Evolutionary conservation across 2,113 vertebrate species (phyloP).

Genomic region (Trochalopteron elliotii): DNA sequence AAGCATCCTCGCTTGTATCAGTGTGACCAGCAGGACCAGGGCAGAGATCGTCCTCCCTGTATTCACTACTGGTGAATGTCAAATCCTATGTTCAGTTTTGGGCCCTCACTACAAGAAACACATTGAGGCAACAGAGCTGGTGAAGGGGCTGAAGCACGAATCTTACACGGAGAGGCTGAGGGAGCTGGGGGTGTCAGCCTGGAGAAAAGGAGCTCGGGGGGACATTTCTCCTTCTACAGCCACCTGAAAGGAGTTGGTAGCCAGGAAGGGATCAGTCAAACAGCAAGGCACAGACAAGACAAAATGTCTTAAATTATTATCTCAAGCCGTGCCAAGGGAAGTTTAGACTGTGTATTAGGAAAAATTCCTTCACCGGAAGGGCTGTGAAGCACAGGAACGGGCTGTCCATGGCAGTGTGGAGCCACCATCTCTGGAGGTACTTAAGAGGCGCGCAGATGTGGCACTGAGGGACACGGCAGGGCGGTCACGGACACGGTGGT

Average conservation of each 20-base stretch:
- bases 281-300: too few species aligned
- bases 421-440: not conserved
- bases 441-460: fast-evolving
- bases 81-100: not conserved
- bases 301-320: too few species aligned
- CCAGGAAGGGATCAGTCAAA: not conserved
- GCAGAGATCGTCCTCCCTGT: not conserved
- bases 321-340: not conserved
- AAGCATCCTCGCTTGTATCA: not conserved
- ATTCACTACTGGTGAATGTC: not conserved
- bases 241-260: not conserved
- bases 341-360: not conserved
- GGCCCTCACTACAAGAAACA: not conserved
- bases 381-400: not conserved
- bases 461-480: fast-evolving
- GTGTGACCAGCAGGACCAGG: not conserved
- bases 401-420: not conserved
- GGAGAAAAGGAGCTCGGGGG: not conserved
- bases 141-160: not conserved
- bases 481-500: too few species aligned
- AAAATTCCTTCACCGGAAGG: not conserved
- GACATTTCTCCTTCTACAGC: not conserved
- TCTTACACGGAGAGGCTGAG: not conserved
- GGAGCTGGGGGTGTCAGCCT: not conserved
- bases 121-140: too few species aligned